Percentiles rank a stretch among this genome's conserved stretches.
These are phyloP conservation scores for Sorex fumeus DNA, from an alignment of 2,113 vertebrate species.

Conservation along the genomic window DNA sequence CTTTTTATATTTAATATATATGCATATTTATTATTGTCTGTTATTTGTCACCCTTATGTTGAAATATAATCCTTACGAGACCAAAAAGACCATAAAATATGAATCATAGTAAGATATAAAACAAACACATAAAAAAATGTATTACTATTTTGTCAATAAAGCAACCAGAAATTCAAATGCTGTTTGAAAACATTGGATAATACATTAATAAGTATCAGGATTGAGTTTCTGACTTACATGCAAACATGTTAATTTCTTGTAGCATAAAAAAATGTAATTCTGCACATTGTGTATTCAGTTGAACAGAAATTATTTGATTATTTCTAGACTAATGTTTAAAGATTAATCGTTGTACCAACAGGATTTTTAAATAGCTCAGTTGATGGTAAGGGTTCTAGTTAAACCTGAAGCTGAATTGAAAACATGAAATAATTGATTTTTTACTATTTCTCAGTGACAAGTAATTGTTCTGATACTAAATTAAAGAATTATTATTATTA, in stretches of 20 bases:
- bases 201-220: neutral
- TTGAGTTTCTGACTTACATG: neutral
- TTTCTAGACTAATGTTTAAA: conserved; percentile 42
- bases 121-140: neutral
- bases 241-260: conserved; percentile 36
- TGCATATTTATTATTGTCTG: neutral
- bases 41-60: neutral
- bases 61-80: neutral
- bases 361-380: conserved; percentile 34
- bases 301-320: conserved; percentile 62
- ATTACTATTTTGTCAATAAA: conserved; percentile 37
- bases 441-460: conserved; percentile 18
- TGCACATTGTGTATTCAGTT: conserved; percentile 26
- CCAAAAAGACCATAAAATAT: neutral
- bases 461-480: conserved; percentile 15
- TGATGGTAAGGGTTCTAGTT: neutral
- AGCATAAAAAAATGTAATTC: conserved; percentile 39
- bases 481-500: neutral
- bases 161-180: neutral
- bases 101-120: conserved; percentile 1
- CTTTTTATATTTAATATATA: neutral
- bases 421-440: conserved; percentile 48
- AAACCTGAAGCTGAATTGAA: neutral
- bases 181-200: neutral
- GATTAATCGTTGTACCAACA: conserved; percentile 15